These are phyloP conservation scores for Sinotaia quadrata DNA, from an alignment of 2,888 invertebrate genomes.

Conservation along the genomic window DNA sequence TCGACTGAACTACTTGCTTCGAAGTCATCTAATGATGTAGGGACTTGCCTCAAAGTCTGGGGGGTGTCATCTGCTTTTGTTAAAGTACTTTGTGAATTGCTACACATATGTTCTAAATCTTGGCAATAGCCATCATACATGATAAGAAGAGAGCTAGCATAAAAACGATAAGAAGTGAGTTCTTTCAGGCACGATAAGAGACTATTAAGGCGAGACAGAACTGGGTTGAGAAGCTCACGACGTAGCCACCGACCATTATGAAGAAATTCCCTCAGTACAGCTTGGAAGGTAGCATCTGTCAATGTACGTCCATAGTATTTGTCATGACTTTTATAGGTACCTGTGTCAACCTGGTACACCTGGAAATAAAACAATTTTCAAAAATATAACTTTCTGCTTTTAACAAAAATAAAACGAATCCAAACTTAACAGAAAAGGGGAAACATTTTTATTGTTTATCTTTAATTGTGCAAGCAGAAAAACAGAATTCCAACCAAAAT, in stretches of 20 bases:
- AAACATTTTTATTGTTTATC: no score
- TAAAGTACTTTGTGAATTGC: background rate
- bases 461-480: no score
- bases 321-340: conserved; percentile 74
- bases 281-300: conserved; percentile 73
- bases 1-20: background rate
- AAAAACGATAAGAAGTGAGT: conserved; percentile 75
- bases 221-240: conserved; percentile 70
- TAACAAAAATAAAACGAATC: no score
- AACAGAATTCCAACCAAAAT: no score
- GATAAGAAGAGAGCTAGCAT: conserved; percentile 76
- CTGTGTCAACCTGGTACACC: conserved; percentile 75
- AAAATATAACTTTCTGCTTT: background rate
- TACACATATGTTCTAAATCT: background rate
- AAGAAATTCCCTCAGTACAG: conserved; percentile 74
- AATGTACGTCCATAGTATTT: conserved; percentile 76
- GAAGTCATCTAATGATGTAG: background rate
- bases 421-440: no score
- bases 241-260: conserved; percentile 74
- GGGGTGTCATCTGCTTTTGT: background rate
- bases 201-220: conserved; percentile 72
- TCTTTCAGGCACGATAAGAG: conserved; percentile 70
- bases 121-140: conserved; percentile 74
- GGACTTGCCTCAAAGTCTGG: background rate
- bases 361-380: conserved; percentile 52